Base-by-base conservation (phyloP, 23 tunicate genomes). In the Aplidium turbinatum region DNA sequence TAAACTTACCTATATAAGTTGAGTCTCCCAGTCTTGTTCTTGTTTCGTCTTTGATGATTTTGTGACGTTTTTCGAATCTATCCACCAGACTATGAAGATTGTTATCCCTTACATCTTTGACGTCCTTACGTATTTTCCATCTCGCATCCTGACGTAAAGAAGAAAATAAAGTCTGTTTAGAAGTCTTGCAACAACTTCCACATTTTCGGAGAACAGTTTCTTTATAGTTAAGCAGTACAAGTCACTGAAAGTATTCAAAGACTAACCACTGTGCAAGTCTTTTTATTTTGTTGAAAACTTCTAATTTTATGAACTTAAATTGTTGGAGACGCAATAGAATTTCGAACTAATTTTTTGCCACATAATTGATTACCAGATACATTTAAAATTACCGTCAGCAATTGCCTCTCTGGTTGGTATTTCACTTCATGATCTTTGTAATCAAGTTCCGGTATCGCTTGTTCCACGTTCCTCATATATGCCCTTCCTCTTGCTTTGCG, bases 381-480 rank as follows among this genome's bases (percentile, higher is more conserved):
- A n/a, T n/a, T n/a, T n/a, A n/a, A n/a, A n/a, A n/a, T n/a, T n/a
- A n/a, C 94, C 86, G 72, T 75, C 0, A 87, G 48, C 26, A 87
- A 68, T 35, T 87, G 94, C 31, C 94, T 39, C 57, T 87, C 94
- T 63, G 94, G 86, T 46, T 80, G 86, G 56, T 87, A 87, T 66
- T 87, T 87, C 5, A 74, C 70, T 80, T 87, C 86, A 33, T 87
- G 94, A 53, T 87, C 86, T 34, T 21, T 73, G 4, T 54, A 62
- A 52, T 87, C 94, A 23, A 82, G 72, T 56, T 87, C 94, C 2
- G 78, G 94, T 22, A 87, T 81, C 3, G 94, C 94, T 73, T 87
- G 94, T 45, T 87, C 94, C 0, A 87, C 75, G 39, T 85, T 85
- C 32, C 54, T 55, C 81, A 87, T 82, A 47, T 53, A 87, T 1